Percentiles rank a stretch among this genome's conserved stretches.
phyloP scores from a whole-genome alignment of 2,113 vertebrate genomes.

The Sebastes fasciatus region DNA sequence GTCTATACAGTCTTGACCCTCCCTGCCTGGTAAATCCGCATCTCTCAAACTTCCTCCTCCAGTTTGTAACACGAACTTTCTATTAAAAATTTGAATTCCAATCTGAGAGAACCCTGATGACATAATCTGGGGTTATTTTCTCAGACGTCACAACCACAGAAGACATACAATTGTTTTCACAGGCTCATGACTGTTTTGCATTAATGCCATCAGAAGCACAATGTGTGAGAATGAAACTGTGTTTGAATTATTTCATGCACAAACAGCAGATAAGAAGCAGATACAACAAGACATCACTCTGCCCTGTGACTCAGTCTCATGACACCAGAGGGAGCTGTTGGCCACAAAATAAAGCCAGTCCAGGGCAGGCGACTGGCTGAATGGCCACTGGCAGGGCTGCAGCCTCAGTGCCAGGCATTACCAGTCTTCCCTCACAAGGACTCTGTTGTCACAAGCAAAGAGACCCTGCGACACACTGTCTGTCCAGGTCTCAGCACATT shows the following conservation, averaged over 20 bases:
- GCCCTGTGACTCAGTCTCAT: rapidly evolving
- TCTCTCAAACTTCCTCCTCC: background rate
- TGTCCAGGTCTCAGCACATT: conserved; percentile 32
- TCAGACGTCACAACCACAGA: background rate
- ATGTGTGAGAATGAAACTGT: background rate
- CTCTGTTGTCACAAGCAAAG: conserved; percentile 67
- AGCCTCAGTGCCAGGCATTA: conserved; percentile 76
- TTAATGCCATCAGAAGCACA: background rate
- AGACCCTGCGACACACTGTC: conserved; percentile 22
- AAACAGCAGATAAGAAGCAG: background rate
- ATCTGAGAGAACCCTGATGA: too few species aligned
- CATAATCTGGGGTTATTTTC: too few species aligned
- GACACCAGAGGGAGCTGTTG: conserved; percentile 66
- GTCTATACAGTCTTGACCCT: background rate
- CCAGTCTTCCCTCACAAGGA: conserved; percentile 66
- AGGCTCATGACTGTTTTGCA: background rate
- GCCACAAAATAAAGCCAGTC: conserved; percentile 3
- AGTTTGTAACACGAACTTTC: background rate
- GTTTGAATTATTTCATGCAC: background rate
- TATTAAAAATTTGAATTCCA: background rate
- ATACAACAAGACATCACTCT: background rate
- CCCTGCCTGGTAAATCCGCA: background rate
- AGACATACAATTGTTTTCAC: background rate
- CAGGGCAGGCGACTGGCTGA: background rate
- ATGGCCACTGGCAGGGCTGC: conserved; percentile 19